Conservation (phyloP, 2,888 invertebrate genomes). For the Apodemia mormo region DNA sequence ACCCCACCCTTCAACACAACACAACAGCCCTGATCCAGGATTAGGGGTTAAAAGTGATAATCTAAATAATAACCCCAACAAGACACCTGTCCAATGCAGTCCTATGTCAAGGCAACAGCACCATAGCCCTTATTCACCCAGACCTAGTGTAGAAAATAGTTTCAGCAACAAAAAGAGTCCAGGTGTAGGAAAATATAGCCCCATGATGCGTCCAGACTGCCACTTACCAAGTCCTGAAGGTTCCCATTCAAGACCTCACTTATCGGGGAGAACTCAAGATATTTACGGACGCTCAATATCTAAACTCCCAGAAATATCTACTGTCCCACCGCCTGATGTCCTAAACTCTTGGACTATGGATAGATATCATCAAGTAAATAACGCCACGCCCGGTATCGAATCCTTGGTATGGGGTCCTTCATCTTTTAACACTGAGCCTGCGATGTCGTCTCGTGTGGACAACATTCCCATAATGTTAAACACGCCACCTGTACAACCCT, state of each 20-base stretch:
- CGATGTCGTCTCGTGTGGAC: conserved; percentile 48
- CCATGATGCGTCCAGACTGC: conserved; percentile 69
- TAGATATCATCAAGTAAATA: conserved; percentile 54
- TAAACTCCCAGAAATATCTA: conserved; percentile 57
- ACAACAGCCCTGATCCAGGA: conserved; percentile 70
- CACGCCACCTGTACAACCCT: conserved; percentile 63
- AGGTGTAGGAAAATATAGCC: conserved; percentile 68
- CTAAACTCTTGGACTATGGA: conserved; percentile 60
- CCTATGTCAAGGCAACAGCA: conserved; percentile 74
- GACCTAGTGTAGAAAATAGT: conserved; percentile 64
- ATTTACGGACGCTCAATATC: conserved; percentile 54
- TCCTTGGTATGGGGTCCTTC: conserved; percentile 64
- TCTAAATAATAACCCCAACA: conserved; percentile 56
- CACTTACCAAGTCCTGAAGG: conserved; percentile 68
- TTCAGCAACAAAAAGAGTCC: conserved; percentile 69
- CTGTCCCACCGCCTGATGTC: conserved; percentile 53
- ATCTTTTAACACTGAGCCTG: conserved; percentile 47
- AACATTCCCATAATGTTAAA: conserved; percentile 54
- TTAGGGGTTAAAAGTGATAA: conserved; percentile 60
- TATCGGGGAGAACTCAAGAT: conserved; percentile 53
- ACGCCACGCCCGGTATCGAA: conserved; percentile 54
- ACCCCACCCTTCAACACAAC: conserved; percentile 71
- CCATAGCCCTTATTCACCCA: conserved; percentile 70
- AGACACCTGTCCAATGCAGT: conserved; percentile 71
- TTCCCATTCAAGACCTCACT: conserved; percentile 48